Evolutionary conservation across 2,113 vertebrate genomes (phyloP), one percentile per base, ranked within the genome.

Genomic region (Mustela nigripes): DNA sequence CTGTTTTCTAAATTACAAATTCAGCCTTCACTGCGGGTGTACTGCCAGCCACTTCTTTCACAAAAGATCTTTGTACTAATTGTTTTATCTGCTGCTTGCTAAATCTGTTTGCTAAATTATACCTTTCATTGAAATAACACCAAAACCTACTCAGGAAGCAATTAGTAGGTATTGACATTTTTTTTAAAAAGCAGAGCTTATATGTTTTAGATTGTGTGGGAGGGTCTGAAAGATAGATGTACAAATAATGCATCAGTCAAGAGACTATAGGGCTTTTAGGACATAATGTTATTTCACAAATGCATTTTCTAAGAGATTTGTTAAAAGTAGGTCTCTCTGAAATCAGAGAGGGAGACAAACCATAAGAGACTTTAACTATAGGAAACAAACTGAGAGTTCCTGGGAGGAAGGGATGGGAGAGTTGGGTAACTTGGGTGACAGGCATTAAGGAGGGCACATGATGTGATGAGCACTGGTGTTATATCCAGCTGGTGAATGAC

Each of bases 61-160:
- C 87, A 97, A 98, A 98, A 97, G 95, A 98, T 98, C 96, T 98
- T 98, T 97, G 96, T 91, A 94, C 97, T 99, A 98, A 98, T 98
- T 98, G 98, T 98, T 98, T 98, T 98, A 98, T 99, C 97, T 98
- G 89, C 87, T 96, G 83, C 98, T 98, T 98, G 96, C 98, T 98
- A 98, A 98, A 98, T 98, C 83, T 98, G 90, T 98, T 98, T 97
- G 95, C 96, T 98, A 98, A 99, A 98, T 99, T 98, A 98, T 98
- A 98, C 91, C 96, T 99, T 98, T 98, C 96, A 84, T 31, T 98
- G 97, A 98, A 98, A 94, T 98, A 98, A 96, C 71, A 97, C 85
- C 96, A 98, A 97, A 98, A 97, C 74, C 95, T 98, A 98, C 93
- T 98, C 95, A 98, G 97, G 91, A 98, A 98, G 84, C 97, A 92